These are phyloP conservation scores for Lepidotrigona ventralis DNA, from an alignment of 1,140 invertebrate genomes.

Conservation along the genomic window DNA sequence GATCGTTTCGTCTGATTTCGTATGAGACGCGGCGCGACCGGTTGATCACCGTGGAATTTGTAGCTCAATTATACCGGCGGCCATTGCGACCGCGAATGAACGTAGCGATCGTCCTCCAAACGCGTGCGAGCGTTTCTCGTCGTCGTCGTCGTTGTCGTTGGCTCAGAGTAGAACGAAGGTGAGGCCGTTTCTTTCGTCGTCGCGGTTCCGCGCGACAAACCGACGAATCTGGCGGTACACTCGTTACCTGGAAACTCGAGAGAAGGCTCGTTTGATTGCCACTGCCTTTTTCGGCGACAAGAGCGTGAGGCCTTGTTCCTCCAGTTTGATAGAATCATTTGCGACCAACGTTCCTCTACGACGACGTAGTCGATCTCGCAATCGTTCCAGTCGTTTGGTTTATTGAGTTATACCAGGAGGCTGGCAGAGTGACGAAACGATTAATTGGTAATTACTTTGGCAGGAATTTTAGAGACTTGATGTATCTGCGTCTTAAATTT, in stretches of 20 bases:
- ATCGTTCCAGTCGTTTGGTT: no score
- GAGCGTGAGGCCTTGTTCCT: background rate
- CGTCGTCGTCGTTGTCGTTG: background rate
- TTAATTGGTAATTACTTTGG: no score
- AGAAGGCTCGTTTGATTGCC: conserved; percentile 24
- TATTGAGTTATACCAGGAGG: no score
- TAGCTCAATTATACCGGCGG: conserved; percentile 78
- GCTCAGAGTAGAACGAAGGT: background rate
- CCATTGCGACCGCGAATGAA: conserved; percentile 41
- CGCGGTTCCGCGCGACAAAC: background rate
- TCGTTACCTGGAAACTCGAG: conserved; percentile 43
- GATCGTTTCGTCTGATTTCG: conserved; percentile 71
- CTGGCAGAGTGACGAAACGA: no score
- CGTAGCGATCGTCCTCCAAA: background rate
- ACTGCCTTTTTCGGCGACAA: conserved; percentile 6
- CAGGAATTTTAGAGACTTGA: no score
- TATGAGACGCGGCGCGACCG: conserved; percentile 75
- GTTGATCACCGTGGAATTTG: conserved; percentile 80
- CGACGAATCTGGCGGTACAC: background rate
- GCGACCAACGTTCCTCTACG: background rate
- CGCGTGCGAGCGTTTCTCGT: background rate
- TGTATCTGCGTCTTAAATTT: no score
- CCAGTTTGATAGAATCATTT: conserved; percentile 10
- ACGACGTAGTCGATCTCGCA: no score
- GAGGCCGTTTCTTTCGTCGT: conserved; percentile 16